These are phyloP conservation scores for Heteronetta atricapilla DNA, from an alignment of 2,113 vertebrate species.

Conservation along the genomic window DNA sequence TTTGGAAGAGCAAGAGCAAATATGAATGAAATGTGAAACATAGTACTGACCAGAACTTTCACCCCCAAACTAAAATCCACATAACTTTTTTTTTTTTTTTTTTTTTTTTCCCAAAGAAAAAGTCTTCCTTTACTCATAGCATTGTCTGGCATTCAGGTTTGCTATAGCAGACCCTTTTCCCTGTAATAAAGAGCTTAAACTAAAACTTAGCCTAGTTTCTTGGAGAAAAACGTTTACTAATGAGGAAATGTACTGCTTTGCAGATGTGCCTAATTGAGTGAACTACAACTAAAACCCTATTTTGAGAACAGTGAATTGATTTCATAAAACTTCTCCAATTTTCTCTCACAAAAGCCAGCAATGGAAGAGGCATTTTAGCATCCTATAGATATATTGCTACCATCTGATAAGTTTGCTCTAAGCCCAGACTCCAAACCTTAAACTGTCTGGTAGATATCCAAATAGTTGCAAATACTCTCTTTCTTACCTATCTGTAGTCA, in stretches of 20 bases:
- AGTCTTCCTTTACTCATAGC: not conserved
- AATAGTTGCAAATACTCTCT: not conserved
- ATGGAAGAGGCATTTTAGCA: not conserved
- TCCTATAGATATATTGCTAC: not conserved
- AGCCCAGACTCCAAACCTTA: not conserved
- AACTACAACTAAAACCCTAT: not conserved
- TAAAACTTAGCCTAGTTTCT: not conserved
- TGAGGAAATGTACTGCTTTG: not conserved
- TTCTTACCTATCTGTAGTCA: not conserved
- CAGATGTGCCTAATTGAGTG: not conserved
- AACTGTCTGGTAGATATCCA: not conserved
- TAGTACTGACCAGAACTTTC: not conserved
- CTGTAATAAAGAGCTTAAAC: not conserved
- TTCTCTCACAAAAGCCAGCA: not conserved
- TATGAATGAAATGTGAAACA: not conserved
- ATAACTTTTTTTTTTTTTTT: not conserved
- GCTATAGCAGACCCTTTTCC: not conserved
- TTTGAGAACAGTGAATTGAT: not conserved
- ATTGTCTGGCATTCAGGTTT: not conserved
- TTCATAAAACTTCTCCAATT: not conserved
- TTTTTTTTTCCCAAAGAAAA: not conserved
- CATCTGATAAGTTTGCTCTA: not conserved
- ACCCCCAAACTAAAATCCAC: not conserved
- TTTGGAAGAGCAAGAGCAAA: not conserved
- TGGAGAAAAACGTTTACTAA: not conserved